Evolutionary conservation across 2,797 vertebrate species (phyloP).

Genomic region (Poeciliopsis turneri): DNA sequence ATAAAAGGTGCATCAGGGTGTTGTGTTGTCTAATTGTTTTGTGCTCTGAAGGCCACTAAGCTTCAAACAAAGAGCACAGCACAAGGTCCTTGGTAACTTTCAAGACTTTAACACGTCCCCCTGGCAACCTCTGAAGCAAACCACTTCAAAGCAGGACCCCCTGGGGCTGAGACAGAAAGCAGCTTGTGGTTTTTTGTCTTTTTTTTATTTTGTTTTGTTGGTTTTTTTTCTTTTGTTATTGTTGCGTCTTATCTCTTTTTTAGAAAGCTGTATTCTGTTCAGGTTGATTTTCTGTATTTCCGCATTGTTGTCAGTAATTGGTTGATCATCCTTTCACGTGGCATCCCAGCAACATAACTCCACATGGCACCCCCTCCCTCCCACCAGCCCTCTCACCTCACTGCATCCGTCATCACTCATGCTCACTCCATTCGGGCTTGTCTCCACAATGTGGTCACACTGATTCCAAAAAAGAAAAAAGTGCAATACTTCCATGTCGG

Average conservation of each 20-base stretch:
- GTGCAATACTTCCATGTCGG: slow-evolving; percentile 63
- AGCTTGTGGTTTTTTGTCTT: slow-evolving; percentile 70
- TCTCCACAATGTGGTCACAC: slow-evolving; percentile 73
- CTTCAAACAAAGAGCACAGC: slow-evolving; percentile 53
- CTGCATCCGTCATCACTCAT: slow-evolving; percentile 65
- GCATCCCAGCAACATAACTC: slow-evolving; percentile 58
- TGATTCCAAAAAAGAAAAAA: slow-evolving; percentile 42
- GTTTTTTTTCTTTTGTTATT: slow-evolving; percentile 41
- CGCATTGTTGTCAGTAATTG: slow-evolving; percentile 75
- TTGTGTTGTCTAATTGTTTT: slow-evolving; percentile 55
- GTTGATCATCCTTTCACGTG: slow-evolving; percentile 65
- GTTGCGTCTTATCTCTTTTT: slow-evolving; percentile 56
- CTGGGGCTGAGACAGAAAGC: slow-evolving; percentile 64
- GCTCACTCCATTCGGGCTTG: slow-evolving; percentile 67
- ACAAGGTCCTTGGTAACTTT: slow-evolving; percentile 53
- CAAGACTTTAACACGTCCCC: slow-evolving; percentile 16
- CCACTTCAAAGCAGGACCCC: slow-evolving; percentile 77
- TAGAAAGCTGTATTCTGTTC: slow-evolving; percentile 69
- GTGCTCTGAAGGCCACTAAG: slow-evolving; percentile 47
- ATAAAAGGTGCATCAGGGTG: slow-evolving; percentile 35
- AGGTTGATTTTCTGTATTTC: slow-evolving; percentile 70
- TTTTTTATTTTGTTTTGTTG: slow-evolving; percentile 20
- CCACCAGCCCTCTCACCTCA: slow-evolving; percentile 55
- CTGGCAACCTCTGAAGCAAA: slow-evolving; percentile 62
- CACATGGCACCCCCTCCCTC: slow-evolving; percentile 52